Evolutionary conservation across 2,797 vertebrate species (phyloP), one percentile per base, ranked within the genome.

Genomic region (Tauraco hartlaubi): DNA sequence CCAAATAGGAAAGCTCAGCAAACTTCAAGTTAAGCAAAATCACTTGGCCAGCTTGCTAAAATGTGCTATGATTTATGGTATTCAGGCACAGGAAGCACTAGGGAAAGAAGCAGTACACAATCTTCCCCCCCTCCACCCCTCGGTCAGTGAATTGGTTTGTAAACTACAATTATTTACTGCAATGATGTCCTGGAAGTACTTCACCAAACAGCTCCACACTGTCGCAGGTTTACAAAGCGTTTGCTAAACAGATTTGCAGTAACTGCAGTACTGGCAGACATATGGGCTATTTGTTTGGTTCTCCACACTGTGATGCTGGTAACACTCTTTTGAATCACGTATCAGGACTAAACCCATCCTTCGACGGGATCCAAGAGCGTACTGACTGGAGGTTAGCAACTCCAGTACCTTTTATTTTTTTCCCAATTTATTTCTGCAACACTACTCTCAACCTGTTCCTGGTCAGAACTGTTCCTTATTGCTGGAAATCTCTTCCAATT

Each of bases 1-100:
- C 6, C 35, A 68, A 78, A 51, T 4, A 54, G 37, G 61, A 79
- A 61, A 87, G 37, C 71, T 68, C 75, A 74, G 61, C 54, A 90
- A 75, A 69, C 43, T 66, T 66, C n/a, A 68, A 69, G 37, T 67
- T 62, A 59, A 90, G 59, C 19, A 76, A 87, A 96, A 83, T 75
- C 12, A 17, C n/a, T 90, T 49, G 58, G 20, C 20, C 44, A 46
- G 33, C 51, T 86, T 94, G 46, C 63, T 74, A 78, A 94, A 90
- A 79, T 33, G 4, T 56, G 22, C 51, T 49, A 37, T 26, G n/a
- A 76, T 75, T 78, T 81, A 66, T 14, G 17, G 41, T 43, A 64
- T 20, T 76, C 33, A 69, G 26, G 43, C 41, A 63, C 23, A 77
- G 77, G 44, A 90, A 93, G 86, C 37, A 72, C 29, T 39, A 81